Percentiles rank a stretch among this genome's conserved stretches.
These are phyloP conservation scores for Antrozous pallidus DNA, from an alignment of 2,797 vertebrate genomes.

Conservation along the genomic window DNA sequence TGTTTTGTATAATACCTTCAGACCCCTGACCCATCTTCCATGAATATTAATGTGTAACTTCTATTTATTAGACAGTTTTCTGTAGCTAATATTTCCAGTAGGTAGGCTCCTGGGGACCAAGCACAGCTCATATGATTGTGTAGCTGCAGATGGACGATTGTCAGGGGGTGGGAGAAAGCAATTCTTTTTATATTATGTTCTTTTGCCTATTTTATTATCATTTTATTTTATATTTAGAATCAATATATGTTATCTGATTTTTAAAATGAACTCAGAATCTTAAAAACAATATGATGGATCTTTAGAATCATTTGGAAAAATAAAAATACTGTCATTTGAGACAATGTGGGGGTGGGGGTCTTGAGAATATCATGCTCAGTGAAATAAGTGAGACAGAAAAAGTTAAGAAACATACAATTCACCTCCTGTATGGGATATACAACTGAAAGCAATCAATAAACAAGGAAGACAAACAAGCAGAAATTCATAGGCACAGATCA, in stretches of 20 bases:
- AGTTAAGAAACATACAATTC: not conserved
- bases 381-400: not conserved
- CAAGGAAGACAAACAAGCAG: no score
- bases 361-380: not conserved
- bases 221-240: not conserved
- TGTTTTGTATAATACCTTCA: not conserved
- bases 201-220: not conserved
- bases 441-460: not conserved
- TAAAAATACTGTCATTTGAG: not conserved
- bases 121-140: no score
- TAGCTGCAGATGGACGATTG: not conserved
- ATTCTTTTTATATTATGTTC: not conserved
- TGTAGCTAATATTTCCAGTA: not conserved
- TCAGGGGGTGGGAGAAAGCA: accelerated
- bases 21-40: not conserved
- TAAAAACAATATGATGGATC: no score
- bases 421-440: not conserved
- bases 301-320: not conserved
- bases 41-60: not conserved
- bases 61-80: not conserved
- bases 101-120: not conserved
- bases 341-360: not conserved
- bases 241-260: not conserved
- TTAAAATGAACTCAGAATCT: not conserved
- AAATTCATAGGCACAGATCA: no score